Evolutionary conservation across 1,140 invertebrate species (phyloP).

Genomic region (Nixonia krombeini): DNA sequence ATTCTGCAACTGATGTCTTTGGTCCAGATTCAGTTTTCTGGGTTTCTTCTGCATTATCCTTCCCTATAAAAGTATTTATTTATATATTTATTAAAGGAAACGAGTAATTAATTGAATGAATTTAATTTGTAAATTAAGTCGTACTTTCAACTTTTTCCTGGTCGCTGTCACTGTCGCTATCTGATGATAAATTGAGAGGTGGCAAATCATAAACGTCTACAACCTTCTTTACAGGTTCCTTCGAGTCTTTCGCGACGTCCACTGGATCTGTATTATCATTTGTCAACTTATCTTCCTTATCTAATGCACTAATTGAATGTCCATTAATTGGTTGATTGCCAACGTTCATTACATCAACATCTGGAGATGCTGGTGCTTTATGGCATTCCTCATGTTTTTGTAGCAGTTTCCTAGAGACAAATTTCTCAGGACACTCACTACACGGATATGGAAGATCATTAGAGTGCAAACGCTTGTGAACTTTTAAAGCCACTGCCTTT

Average conservation of each 20-base stretch:
- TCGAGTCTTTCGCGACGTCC: constrained; percentile 36
- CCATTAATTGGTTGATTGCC: not conserved
- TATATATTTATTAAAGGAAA: too few species aligned
- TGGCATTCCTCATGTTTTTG: constrained; percentile 77
- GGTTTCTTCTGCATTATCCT: not conserved
- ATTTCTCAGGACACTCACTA: constrained; percentile 80
- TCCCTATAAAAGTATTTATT: not conserved
- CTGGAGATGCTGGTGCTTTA: constrained; percentile 61
- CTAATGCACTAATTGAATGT: not conserved
- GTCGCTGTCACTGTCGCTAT: constrained; percentile 82
- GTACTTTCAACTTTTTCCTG: constrained; percentile 52
- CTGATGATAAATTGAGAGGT: constrained; percentile 83
- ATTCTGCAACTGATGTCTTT: constrained; percentile 14
- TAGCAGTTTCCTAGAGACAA: constrained; percentile 85
- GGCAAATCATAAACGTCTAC: constrained; percentile 81
- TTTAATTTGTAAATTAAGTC: constrained; percentile 1
- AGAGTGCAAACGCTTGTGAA: constrained; percentile 84
- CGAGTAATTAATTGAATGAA: too few species aligned
- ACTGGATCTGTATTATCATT: constrained; percentile 43
- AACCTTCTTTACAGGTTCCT: constrained; percentile 64
- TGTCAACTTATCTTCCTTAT: constrained; percentile 18
- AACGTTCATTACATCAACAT: not conserved
- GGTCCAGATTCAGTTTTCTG: not conserved
- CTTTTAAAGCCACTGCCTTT: constrained; percentile 83
- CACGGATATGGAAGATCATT: constrained; percentile 81